A percentile compares a stretch with the other conserved stretches of the same genome.
phyloP scores from a whole-genome alignment of 2,113 vertebrate genomes.

The Seriola dumerili region DNA sequence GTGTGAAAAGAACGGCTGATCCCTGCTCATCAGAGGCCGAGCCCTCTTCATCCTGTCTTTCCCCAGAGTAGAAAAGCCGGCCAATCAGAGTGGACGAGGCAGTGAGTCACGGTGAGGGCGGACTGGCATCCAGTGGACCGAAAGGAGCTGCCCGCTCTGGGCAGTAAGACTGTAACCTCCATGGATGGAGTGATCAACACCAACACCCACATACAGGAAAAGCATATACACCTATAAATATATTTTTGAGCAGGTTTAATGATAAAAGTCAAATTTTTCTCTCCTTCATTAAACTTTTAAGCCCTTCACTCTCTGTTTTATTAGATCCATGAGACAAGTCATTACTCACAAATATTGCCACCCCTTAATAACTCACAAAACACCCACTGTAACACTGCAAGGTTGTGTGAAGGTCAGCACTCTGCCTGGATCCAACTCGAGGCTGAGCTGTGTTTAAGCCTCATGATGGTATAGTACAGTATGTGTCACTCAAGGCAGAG shows the following conservation, averaged over 20 bases:
- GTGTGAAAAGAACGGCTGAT: slow-evolving; percentile 66
- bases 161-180: slow-evolving; percentile 45
- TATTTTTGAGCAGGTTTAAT: neutral
- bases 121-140: slow-evolving; percentile 63
- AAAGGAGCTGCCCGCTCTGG: slow-evolving; percentile 63
- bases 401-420: slow-evolving; percentile 78
- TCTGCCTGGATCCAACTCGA: slow-evolving; percentile 12
- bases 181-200: slow-evolving; percentile 34
- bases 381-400: slow-evolving; percentile 38
- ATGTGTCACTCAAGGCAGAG: slow-evolving; percentile 1
- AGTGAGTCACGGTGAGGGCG: slow-evolving; percentile 71
- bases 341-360: slow-evolving; percentile 21
- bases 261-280: neutral
- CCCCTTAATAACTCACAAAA: slow-evolving; percentile 28
- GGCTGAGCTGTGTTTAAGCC: slow-evolving; percentile 15
- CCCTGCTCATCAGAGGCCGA: slow-evolving; percentile 59
- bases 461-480: slow-evolving; percentile 8
- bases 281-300: neutral
- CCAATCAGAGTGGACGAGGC: slow-evolving; percentile 72
- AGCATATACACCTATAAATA: neutral
- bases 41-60: slow-evolving; percentile 50
- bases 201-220: slow-evolving; percentile 18
- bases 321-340: slow-evolving; percentile 16
- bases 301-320: neutral
- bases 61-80: slow-evolving; percentile 59